Conservation (phyloP, 2,888 invertebrate species). For the Nephrotoma flavescens region DNA sequence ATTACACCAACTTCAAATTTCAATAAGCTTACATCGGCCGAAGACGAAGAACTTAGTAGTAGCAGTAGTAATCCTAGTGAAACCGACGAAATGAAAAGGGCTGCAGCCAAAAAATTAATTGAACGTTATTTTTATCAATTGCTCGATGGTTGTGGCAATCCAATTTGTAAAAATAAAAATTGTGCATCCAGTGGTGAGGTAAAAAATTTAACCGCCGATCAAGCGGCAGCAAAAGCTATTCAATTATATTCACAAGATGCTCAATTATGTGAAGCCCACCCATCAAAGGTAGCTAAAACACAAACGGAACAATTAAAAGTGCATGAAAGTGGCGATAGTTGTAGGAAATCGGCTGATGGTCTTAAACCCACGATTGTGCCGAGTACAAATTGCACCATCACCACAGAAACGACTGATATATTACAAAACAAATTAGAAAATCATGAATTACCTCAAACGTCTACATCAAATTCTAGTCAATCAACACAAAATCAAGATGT, state of each 20-base stretch:
- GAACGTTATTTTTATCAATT: constrained; percentile 88
- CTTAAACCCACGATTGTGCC: background rate
- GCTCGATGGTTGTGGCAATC: constrained; percentile 82
- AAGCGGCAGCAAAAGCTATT: constrained; percentile 81
- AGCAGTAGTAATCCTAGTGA: constrained; percentile 16
- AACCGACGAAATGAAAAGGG: constrained; percentile 55
- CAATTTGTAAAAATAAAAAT: constrained; percentile 68
- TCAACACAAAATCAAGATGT: background rate
- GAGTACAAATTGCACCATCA: background rate
- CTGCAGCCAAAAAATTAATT: constrained; percentile 70
- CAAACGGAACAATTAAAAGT: constrained; percentile 13
- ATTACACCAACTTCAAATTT: background rate
- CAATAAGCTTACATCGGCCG: background rate
- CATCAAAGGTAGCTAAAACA: constrained; percentile 57
- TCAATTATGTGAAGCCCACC: constrained; percentile 57
- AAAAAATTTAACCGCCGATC: constrained; percentile 61
- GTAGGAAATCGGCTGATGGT: background rate
- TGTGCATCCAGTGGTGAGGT: constrained; percentile 87
- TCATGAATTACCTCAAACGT: background rate
- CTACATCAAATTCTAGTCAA: background rate
- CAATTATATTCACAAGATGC: constrained; percentile 76
- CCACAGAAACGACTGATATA: background rate
- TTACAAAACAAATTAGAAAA: background rate
- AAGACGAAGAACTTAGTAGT: background rate
- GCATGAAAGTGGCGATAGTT: background rate